Conservation (phyloP, 2,113 vertebrate genomes). For the Stegastes partitus region DNA sequence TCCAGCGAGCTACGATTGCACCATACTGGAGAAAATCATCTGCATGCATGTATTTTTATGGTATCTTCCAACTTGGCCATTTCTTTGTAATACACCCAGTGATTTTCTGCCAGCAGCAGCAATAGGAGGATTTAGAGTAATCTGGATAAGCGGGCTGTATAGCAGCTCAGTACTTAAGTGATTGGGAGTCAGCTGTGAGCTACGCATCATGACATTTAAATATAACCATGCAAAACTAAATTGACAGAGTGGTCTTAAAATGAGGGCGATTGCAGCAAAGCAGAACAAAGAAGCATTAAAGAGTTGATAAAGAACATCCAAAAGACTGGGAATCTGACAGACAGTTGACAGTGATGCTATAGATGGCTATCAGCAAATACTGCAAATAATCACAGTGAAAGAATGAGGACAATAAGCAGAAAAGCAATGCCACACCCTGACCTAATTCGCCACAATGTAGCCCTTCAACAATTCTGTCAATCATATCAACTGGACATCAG, state of each 20-base stretch:
- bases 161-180: conserved; percentile 64
- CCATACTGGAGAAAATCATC: conserved; percentile 17
- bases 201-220: conserved; percentile 57
- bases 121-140: conserved; percentile 70
- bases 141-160: conserved; percentile 71
- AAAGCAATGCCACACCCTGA: conserved; percentile 76
- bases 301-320: background rate
- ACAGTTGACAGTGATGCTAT: conserved; percentile 27
- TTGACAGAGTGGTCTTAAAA: conserved; percentile 67
- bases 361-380: conserved; percentile 41
- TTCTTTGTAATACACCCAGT: conserved; percentile 33
- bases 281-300: conserved; percentile 12
- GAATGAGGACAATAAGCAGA: conserved; percentile 78
- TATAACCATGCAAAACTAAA: conserved; percentile 46
- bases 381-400: conserved; percentile 69
- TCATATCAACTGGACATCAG: conserved; percentile 68
- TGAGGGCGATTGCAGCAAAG: conserved; percentile 1
- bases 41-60: conserved; percentile 25
- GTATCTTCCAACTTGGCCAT: conserved; percentile 33
- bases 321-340: background rate
- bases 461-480: conserved; percentile 69
- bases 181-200: conserved; percentile 50
- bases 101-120: conserved; percentile 66
- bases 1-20: conserved; percentile 24
- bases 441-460: conserved; percentile 67